These are phyloP conservation scores for Alexandromys fortis DNA, from an alignment of 2,113 vertebrate species.

Conservation along the genomic window DNA sequence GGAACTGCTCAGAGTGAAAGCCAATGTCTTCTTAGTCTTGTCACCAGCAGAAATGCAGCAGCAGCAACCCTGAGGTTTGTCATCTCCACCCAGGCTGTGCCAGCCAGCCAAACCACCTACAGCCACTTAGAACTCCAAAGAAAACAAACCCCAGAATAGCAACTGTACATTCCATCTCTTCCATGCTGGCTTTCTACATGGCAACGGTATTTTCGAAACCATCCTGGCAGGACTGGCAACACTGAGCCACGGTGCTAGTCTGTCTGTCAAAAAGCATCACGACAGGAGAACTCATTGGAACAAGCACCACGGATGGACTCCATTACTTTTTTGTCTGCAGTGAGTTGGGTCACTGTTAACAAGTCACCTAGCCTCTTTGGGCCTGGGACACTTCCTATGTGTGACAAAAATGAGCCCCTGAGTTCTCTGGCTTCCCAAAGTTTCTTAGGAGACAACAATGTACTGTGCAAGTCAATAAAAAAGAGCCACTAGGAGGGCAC, in stretches of 20 bases:
- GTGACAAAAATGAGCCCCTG: neutral
- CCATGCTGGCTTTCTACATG: slow-evolving; percentile 42
- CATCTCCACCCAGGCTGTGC: slow-evolving; percentile 17
- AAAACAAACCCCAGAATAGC: slow-evolving; percentile 69
- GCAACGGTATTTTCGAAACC: slow-evolving; percentile 59
- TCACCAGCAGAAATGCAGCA: neutral
- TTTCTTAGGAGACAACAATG: slow-evolving; percentile 8
- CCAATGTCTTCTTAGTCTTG: neutral
- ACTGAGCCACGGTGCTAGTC: neutral
- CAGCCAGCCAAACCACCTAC: slow-evolving; percentile 43
- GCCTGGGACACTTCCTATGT: neutral
- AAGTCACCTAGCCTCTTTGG: neutral
- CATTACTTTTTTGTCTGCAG: neutral
- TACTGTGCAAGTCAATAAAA: slow-evolving; percentile 21
- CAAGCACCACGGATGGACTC: neutral
- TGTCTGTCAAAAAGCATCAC: slow-evolving; percentile 6
- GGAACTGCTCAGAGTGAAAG: neutral
- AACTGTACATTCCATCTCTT: slow-evolving; percentile 46
- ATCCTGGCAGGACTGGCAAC: slow-evolving; percentile 34
- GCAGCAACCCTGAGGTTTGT: neutral
- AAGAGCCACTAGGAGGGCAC: slow-evolving; percentile 27
- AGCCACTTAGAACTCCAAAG: slow-evolving; percentile 55
- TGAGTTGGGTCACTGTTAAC: neutral
- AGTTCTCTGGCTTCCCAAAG: slow-evolving; percentile 22
- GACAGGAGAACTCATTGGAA: slow-evolving; percentile 25